Evolutionary conservation across 1,140 invertebrate genomes (phyloP).

Genomic region (Rhynchophorus ferrugineus): DNA sequence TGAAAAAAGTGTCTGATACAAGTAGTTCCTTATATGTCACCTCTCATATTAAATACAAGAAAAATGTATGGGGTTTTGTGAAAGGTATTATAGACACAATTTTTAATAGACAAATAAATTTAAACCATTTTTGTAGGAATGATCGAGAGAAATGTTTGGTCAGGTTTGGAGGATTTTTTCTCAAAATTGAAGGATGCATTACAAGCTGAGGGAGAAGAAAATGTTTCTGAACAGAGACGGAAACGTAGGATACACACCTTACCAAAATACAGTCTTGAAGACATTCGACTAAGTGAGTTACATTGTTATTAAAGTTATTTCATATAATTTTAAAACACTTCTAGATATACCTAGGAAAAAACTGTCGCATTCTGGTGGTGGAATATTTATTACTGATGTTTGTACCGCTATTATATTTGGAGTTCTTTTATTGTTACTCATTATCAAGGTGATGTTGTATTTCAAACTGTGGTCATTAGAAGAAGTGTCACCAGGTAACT

Average conservation of each 20-base stretch:
- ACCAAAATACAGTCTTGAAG: constrained; percentile 21
- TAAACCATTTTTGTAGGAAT: no score
- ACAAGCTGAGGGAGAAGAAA: constrained; percentile 56
- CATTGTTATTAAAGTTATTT: not conserved
- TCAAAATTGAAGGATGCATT: constrained; percentile 57
- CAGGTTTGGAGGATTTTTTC: constrained; percentile 76
- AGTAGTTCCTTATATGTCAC: constrained; percentile 52
- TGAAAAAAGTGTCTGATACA: constrained; percentile 54
- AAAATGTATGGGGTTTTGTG: constrained; percentile 82
- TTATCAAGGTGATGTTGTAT: constrained; percentile 72
- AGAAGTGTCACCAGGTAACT: constrained; percentile 45
- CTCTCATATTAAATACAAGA: constrained; percentile 78
- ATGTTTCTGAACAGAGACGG: constrained; percentile 49
- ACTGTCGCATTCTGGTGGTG: constrained; percentile 7
- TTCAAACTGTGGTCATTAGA: constrained; percentile 69
- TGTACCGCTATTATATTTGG: constrained; percentile 48
- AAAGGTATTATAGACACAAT: no score
- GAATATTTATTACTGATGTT: constrained; percentile 35
- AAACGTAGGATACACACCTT: constrained; percentile 42
- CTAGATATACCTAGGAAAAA: constrained; percentile 14
- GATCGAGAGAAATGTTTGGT: constrained; percentile 83
- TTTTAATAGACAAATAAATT: no score
- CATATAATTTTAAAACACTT: constrained; percentile 6
- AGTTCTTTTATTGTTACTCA: constrained; percentile 56
- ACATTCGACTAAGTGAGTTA: constrained; percentile 14